Conservation (phyloP, 2,113 vertebrate species). For the Poeciliopsis turrubarensis region DNA sequence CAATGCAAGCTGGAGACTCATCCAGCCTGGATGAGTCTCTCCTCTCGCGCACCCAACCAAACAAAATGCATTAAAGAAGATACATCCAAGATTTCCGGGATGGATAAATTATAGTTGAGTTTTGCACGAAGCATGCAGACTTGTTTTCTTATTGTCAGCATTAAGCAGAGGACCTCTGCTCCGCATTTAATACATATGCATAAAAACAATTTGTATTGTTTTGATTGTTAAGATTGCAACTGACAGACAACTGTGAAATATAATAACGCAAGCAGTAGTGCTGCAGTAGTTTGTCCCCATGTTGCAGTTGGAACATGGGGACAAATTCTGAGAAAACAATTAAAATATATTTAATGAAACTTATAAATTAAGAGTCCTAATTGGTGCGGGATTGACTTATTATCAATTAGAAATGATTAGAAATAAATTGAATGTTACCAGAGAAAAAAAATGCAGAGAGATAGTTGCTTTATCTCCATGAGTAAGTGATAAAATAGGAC, state of each 20-base stretch:
- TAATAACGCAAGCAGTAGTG: background rate
- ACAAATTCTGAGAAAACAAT: no score
- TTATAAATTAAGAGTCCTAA: background rate
- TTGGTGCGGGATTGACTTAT: background rate
- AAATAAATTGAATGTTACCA: background rate
- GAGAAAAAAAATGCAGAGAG: background rate
- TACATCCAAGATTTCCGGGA: no score
- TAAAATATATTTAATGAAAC: background rate
- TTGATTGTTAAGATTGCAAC: background rate
- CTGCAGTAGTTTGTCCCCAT: background rate
- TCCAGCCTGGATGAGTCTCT: background rate
- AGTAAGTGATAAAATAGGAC: slow-evolving; percentile 65
- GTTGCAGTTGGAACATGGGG: no score
- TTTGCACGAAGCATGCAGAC: no score
- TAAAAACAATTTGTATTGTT: background rate
- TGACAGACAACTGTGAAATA: background rate
- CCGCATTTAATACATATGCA: background rate
- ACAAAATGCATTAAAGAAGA: no score
- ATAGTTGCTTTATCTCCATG: slow-evolving; percentile 27
- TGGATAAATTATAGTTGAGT: no score
- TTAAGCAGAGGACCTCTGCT: background rate
- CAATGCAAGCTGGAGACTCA: no score
- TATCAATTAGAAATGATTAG: background rate
- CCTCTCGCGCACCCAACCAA: no score
- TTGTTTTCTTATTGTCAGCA: background rate